Base-by-base conservation (phyloP, 53 echinoderm and acorn worm species). In the Mesocentrotus franciscanus region DNA sequence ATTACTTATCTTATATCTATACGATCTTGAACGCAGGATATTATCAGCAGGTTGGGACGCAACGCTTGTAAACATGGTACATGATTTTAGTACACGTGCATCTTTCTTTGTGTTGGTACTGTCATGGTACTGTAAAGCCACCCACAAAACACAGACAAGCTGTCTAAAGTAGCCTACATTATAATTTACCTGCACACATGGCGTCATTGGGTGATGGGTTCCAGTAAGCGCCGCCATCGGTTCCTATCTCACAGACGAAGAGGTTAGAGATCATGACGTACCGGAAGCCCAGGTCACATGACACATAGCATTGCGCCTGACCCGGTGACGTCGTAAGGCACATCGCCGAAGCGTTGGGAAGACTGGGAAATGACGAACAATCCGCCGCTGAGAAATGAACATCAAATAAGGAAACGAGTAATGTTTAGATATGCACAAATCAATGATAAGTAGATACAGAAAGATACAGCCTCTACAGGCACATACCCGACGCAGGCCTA, bases 201-300 rank as follows among this genome's bases (percentile, higher is more conserved):
- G 61, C 93, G 61, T 57, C 59, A 78, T 93, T 93, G 1, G 93
- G 93, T 13, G 32, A 8, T n/a, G 93, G 93, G 29, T 93, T 93
- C 93, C 93, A 94, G 71, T 68, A 68, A 24, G 95, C 66, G 27
- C 8, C 64, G 39, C 95, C 95, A 55, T 85, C 55, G 22, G 85
- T 39, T 17, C 70, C 95, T 32, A 70, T n/a, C 26, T 85, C 95
- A 70, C 95, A 94, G 33, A 64, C 87, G 71, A 94, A 94, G 11
- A 66, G 85, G 70, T 94, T 94, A n/a, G 95, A 60, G 27, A 87
- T 85, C 95, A 94, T 94, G 18, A 55, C 70, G 56, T 85, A 94
- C 26, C 66, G 62, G 62, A 85, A 42, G 0, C 95, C 95, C 10
- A 1, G 87, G 70, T 94, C 95, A 56, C 95, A 94, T 70, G 95